These are phyloP conservation scores for Brachirus orientalis DNA, from an alignment of 2,113 vertebrate genomes.

Conservation along the genomic window DNA sequence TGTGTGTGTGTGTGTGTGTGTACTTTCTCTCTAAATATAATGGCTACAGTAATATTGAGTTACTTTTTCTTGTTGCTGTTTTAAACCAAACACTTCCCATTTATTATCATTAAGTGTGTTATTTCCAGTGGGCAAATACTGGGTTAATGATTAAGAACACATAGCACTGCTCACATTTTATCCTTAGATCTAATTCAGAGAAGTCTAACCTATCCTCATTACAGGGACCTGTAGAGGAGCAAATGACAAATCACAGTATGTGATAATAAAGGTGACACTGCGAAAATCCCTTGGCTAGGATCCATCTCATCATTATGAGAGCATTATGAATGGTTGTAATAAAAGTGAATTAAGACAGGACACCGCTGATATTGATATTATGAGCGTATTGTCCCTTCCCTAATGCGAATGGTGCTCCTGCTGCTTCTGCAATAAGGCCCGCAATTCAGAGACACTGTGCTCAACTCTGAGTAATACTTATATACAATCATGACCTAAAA, in stretches of 20 bases:
- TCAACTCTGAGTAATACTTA: conserved; percentile 67
- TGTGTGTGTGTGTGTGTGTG: neutral
- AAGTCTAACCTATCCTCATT: conserved; percentile 72
- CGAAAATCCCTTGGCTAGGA: conserved; percentile 75
- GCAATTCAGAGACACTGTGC: conserved; percentile 64
- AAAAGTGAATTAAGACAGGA: conserved; percentile 80
- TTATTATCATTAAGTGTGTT: conserved; percentile 46
- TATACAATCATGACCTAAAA: conserved; percentile 66
- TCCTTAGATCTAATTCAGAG: conserved; percentile 60
- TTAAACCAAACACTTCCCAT: conserved; percentile 43
- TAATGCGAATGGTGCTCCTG: conserved; percentile 65
- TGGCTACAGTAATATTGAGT: neutral
- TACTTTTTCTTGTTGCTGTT: conserved; percentile 32
- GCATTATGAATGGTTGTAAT: conserved; percentile 79
- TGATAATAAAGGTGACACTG: conserved; percentile 80
- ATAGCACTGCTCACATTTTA: conserved; percentile 51
- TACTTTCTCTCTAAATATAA: conserved; percentile 4
- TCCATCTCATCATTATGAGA: conserved; percentile 81
- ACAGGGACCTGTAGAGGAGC: conserved; percentile 67
- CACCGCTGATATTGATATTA: conserved; percentile 76
- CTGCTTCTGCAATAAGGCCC: conserved; percentile 59
- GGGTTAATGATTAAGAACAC: conserved; percentile 61
- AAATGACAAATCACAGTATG: conserved; percentile 75
- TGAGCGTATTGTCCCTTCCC: conserved; percentile 73
- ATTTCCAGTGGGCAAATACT: conserved; percentile 25